Evolutionary conservation across 2,888 invertebrate species (phyloP), one percentile per base, ranked within the genome.

Genomic region (Julus scanicus): DNA sequence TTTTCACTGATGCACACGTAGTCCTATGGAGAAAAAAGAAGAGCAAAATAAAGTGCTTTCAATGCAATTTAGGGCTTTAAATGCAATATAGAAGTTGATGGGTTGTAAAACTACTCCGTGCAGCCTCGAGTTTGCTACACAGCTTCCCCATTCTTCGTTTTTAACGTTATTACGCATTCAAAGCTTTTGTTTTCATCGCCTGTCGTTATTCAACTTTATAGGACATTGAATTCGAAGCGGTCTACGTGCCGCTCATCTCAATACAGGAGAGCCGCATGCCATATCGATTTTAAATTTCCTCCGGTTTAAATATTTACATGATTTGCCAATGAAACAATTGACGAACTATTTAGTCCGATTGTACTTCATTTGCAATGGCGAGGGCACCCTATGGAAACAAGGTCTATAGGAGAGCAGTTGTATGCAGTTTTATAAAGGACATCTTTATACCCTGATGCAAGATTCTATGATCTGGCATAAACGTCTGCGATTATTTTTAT

Each of bases 51-150:
- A 53, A 53, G 53, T 53, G 53, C 53, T 53, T 53, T 53, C 53
- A 53, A 53, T 53, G 53, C 53, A 53, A 53, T 53, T 53, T 53
- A 53, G 53, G 53, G 53, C 53, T 53, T 53, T 53, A 53, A 53
- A 53, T 53, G 53, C 53, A 53, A 53, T 53, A 53, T 53, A 53
- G 53, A 53, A 53, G 53, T 53, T 53, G 53, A 53, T 53, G 53
- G 53, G 53, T 53, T 53, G 53, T 53, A 53, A 53, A 53, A 53
- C 53, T 53, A 53, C 53, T 53, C 53, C 53, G 9, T 15, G 53
- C 9, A 15, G 53, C 53, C 53, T 53, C 53, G 13, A 53, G 53
- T 53, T 53, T 53, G 53, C 53, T 4, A 9, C 53, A 17, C 53
- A 53, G 13, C 53, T 13, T 9, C 53, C 53, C 53, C 53, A 13